These are phyloP conservation scores for Stenichneumon culpator DNA, from an alignment of 2,888 invertebrate genomes.

Conservation along the genomic window DNA sequence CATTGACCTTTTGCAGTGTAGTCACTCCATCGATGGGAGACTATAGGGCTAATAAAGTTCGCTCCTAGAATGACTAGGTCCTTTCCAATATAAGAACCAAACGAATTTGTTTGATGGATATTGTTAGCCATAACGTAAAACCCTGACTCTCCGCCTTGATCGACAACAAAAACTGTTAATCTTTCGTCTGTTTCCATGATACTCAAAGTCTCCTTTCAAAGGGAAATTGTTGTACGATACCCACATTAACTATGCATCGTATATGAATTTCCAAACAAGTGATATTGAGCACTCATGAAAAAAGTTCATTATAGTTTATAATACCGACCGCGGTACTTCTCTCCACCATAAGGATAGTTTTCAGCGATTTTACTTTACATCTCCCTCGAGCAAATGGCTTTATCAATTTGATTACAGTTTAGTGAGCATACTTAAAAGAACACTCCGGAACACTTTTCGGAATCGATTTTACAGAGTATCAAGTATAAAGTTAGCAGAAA, in stretches of 20 bases:
- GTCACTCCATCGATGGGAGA: background rate
- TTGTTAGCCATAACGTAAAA: background rate
- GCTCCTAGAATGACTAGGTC: background rate
- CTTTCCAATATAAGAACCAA: background rate
- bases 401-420: background rate
- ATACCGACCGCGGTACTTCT: background rate
- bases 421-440: background rate
- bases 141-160: background rate
- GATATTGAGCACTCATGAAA: background rate
- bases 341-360: background rate
- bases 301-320: background rate
- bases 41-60: background rate
- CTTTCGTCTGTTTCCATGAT: background rate
- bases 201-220: background rate
- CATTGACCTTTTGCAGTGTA: background rate
- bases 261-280: background rate
- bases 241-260: background rate
- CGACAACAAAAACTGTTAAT: background rate
- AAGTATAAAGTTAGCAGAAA: background rate
- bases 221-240: background rate
- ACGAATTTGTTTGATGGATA: background rate
- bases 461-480: background rate
- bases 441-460: background rate
- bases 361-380: background rate
- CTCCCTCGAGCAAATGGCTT: background rate